Percentiles rank a stretch among this genome's conserved stretches.
Conservation (phyloP, 2,797 vertebrate genomes). For the Taeniopygia guttata region DNA sequence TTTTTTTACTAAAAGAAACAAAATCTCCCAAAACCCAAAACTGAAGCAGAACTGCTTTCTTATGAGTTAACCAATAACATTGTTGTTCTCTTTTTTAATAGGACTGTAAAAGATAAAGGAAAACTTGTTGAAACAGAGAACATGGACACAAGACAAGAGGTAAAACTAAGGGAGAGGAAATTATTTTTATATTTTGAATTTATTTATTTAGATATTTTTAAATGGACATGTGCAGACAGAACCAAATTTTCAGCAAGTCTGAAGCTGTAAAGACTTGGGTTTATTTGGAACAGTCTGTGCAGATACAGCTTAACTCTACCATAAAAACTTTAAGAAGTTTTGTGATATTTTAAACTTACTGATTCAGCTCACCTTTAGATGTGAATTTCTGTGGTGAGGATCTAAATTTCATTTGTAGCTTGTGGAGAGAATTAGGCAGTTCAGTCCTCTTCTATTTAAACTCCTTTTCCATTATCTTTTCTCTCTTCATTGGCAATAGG, state of each 20-base stretch:
- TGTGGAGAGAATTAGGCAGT: background rate
- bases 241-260: background rate
- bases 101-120: conserved; percentile 24
- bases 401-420: background rate
- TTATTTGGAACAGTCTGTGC: background rate
- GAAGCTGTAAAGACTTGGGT: background rate
- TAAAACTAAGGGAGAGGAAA: conserved; percentile 27
- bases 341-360: background rate
- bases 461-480: background rate
- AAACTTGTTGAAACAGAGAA: conserved; percentile 7
- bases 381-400: background rate
- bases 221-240: background rate
- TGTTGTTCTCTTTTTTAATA: background rate
- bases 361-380: background rate
- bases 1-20: background rate
- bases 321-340: background rate
- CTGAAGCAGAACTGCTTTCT: background rate
- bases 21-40: background rate
- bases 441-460: background rate
- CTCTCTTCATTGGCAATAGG: background rate
- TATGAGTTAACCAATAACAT: background rate
- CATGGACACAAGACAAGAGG: conserved; percentile 39
- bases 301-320: background rate
- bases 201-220: background rate
- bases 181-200: background rate